Evolutionary conservation across 2,797 vertebrate species (phyloP), one percentile per base, ranked within the genome.

Genomic region (Gorsachius magnificus): DNA sequence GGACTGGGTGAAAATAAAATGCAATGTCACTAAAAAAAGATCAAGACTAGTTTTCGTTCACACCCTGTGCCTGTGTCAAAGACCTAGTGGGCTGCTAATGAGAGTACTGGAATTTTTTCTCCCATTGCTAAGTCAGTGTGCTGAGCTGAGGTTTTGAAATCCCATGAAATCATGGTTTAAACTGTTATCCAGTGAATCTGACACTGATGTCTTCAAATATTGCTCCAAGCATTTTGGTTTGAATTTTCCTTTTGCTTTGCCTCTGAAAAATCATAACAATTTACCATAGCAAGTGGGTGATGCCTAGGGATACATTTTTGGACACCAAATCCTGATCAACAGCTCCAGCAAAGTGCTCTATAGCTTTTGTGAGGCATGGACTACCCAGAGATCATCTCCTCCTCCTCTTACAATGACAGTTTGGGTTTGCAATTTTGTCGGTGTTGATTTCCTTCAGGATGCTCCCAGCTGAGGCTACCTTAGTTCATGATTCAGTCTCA

Each of bases 1-100:
- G 31, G 31, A 60, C 19, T 46, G 24, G 8, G 14, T 83, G 68
- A 77, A 87, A 91, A 92, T 11, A 41, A 50, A 51, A 6, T 1
- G 0, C 2, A 4, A 41, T 24, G 9, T 61, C 1, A 0, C 17
- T 36, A 19, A 50, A 85, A 43, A 31, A 8, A 0, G 0, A 20
- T 8, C 12, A 69, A 36, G 72, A 15, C 28, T 79, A 31, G 9
- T 33, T 93, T 84, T 69, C 2, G 2, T 82, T 90, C 54, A 65
- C 31, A 88, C 13, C 7, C n/a, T 53, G 7, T 31, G 57, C 6
- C 36, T 57, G 5, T 43, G 33, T 86, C 38, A 65, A 76, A 77
- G 33, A 58, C 25, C 21, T 6, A n/a, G 41, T 0, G 2, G 9
- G 41, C 57, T 91, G 71, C 45, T 84, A 29, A 48, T 29, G 29